These are phyloP conservation scores for Xanthorhoe designata DNA, from an alignment of 2,888 invertebrate genomes.

Conservation along the genomic window DNA sequence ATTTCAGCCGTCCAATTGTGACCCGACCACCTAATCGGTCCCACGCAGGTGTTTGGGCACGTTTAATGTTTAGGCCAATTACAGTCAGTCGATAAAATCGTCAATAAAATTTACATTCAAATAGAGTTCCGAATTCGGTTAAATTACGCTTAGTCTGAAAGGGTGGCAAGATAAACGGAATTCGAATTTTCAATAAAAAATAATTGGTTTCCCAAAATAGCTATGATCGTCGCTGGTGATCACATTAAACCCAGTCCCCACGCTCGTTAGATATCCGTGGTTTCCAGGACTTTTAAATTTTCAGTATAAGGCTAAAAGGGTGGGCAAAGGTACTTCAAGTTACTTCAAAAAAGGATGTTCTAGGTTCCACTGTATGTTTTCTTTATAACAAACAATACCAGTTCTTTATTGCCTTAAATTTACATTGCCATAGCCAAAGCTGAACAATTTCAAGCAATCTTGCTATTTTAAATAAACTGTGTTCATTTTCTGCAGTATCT, in stretches of 20 bases:
- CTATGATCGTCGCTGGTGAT: not conserved
- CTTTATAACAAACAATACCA: not conserved
- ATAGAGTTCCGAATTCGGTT: slow-evolving; percentile 60
- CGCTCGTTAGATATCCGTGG: not conserved
- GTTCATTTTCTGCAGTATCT: slow-evolving; percentile 43
- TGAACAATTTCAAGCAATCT: not conserved
- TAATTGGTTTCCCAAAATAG: not conserved
- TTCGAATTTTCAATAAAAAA: not conserved
- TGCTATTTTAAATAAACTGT: slow-evolving; percentile 9
- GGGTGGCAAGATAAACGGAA: slow-evolving; percentile 3
- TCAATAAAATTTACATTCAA: slow-evolving; percentile 68
- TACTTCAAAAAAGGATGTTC: not conserved
- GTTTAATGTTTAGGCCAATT: slow-evolving; percentile 53
- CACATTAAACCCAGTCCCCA: not conserved
- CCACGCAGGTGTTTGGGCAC: slow-evolving; percentile 45
- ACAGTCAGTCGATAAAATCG: slow-evolving; percentile 57
- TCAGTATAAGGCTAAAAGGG: not conserved
- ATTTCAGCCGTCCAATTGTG: slow-evolving; percentile 29
- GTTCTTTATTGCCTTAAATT: not conserved
- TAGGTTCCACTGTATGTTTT: not conserved
- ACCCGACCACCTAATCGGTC: slow-evolving; percentile 14
- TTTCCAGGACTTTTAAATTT: not conserved
- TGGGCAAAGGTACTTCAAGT: not conserved
- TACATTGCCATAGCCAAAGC: not conserved
- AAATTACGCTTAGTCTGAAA: slow-evolving; percentile 42